Evolutionary conservation across 2,797 vertebrate species (phyloP), one percentile per base, ranked within the genome.

Genomic region (Eidolon dupreanum): DNA sequence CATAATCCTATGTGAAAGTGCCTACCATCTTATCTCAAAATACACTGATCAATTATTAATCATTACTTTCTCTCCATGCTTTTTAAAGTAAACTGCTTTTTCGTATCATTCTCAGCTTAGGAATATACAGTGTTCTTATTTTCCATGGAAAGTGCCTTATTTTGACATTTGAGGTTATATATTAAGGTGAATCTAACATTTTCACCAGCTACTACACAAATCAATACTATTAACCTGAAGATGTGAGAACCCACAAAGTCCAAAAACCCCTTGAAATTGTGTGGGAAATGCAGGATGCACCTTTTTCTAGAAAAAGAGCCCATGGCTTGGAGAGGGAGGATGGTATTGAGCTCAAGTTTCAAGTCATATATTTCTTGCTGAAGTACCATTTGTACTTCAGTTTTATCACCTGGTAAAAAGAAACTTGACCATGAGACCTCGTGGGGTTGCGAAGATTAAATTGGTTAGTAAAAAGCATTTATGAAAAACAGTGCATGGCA

Each of bases 1-100:
- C 15, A 1, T 8, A 5, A 16, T 3, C 9, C 31, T n/a, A 3
- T 0, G 11, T 38, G 33, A 26, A 17, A 24, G 8, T 11, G 12
- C 46, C 61, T 31, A 26, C 51, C 41, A 9, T 26, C 11, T 55
- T 2, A 8, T 36, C 46, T 89, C 28, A 61, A 61, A 5, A 43
- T 10, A 2, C 2, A 1, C 8, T 22, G 7, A 2, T 19, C 24
- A 13, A 5, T 41, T 24, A 51, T 2, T 16, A 59, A 0, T 2
- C 12, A 2, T 24, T 28, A 6, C 16, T 75, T 79, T 68, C 79
- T 79, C 26, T n/a, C 22, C 7, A 0, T 5, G 5, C 4, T 73
- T 87, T 6, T 53, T 59, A n/a, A 46, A 81, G 15, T 53, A 63
- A 74, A 49, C 43, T 17, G 22, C 12, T 63, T 51, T 57, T 79